Conservation (phyloP, 2,113 vertebrate species). For the Sinocyclocheilus grahami region DNA sequence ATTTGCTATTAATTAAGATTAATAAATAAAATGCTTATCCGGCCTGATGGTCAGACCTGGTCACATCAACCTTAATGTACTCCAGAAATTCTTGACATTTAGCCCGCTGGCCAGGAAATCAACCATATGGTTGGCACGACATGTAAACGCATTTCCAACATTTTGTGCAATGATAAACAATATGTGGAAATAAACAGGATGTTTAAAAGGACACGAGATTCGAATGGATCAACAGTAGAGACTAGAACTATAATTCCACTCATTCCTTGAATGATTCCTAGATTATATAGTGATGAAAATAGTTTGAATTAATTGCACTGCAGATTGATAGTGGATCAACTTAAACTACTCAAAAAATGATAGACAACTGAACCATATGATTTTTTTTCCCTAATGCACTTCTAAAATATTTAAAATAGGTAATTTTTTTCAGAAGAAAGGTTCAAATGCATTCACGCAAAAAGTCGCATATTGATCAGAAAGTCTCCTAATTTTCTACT, state of each 20-base stretch:
- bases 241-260: neutral
- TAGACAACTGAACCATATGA: neutral
- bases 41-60: neutral
- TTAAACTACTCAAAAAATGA: neutral
- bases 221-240: neutral
- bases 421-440: neutral
- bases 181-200: constrained; percentile 5
- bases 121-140: constrained; percentile 24
- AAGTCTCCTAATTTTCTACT: neutral
- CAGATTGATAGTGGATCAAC: neutral
- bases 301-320: neutral
- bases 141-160: neutral
- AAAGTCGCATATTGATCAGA: neutral
- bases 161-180: constrained; percentile 9
- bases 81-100: constrained; percentile 1
- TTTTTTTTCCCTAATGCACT: neutral
- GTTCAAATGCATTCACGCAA: neutral
- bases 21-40: neutral
- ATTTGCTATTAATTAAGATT: neutral
- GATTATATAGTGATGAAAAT: neutral
- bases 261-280: neutral
- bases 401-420: neutral
- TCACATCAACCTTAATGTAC: neutral
- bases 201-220: neutral
- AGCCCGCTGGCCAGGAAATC: neutral